Percentiles rank a stretch among this genome's conserved stretches.
These are phyloP conservation scores for Bombus sylvicola DNA, from an alignment of 1,140 invertebrate genomes.

Conservation along the genomic window DNA sequence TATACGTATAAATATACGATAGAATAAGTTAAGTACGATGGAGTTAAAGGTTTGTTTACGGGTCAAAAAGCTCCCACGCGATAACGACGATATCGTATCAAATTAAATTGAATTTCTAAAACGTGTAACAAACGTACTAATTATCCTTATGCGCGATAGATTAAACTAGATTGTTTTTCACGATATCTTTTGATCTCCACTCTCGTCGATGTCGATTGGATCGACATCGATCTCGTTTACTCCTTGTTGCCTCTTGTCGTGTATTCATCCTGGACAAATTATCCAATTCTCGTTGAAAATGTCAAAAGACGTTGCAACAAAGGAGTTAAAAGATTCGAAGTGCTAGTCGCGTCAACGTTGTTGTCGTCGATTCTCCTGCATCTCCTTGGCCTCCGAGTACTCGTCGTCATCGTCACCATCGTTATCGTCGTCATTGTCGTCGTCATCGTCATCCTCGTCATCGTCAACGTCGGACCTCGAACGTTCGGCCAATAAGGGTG, in stretches of 20 bases:
- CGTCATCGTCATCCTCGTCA: constrained; percentile 71
- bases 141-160: constrained; percentile 57
- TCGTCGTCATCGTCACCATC: constrained; percentile 67
- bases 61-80: background rate
- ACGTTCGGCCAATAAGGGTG: constrained; percentile 85
- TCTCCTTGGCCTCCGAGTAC: background rate
- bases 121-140: constrained; percentile 70
- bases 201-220: no score
- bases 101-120: constrained; percentile 70
- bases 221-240: no score
- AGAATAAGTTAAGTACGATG: background rate
- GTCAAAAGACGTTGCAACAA: no score
- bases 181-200: constrained; percentile 65
- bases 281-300: no score
- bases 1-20: background rate
- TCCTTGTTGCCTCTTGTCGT: no score
- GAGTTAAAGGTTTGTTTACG: background rate
- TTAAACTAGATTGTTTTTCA: constrained; percentile 49
- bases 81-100: constrained; percentile 56
- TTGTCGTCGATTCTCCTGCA: constrained; percentile 10
- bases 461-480: constrained; percentile 84
- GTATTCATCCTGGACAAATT: no score
- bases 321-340: background rate
- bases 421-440: background rate
- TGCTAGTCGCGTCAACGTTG: constrained; percentile 51